These are phyloP conservation scores for Astreopora myriophthalma DNA, from an alignment of 64 coral and sea anemone genomes.

Conservation along the genomic window DNA sequence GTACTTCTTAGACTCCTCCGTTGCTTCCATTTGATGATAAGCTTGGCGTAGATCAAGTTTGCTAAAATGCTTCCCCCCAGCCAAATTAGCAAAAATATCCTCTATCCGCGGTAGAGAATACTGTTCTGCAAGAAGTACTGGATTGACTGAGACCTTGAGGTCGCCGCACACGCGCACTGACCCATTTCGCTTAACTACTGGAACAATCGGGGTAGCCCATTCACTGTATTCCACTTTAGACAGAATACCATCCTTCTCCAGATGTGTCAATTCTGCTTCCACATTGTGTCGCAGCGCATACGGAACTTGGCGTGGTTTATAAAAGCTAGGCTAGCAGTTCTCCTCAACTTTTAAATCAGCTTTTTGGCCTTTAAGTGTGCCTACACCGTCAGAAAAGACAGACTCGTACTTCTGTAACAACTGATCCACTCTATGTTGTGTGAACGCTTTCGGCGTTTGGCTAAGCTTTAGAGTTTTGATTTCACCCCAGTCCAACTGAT, in stretches of 20 bases:
- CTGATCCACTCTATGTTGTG: conserved; percentile 17
- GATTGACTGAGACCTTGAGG: conserved; percentile 61
- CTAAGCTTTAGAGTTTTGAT: conserved; percentile 42
- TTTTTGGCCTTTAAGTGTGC: conserved; percentile 62
- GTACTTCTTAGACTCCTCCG: conserved; percentile 29
- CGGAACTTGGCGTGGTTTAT: conserved; percentile 31
- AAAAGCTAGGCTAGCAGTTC: conserved; percentile 49
- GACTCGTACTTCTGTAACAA: conserved; percentile 31
- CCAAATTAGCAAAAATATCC: conserved; percentile 39
- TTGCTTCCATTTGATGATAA: conserved; percentile 46
- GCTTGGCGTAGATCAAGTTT: conserved; percentile 42
- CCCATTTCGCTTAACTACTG: conserved; percentile 40
- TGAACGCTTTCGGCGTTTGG: background rate
- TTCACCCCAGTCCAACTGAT: conserved; percentile 67
- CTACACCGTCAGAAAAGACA: conserved; percentile 60
- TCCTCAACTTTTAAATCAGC: conserved; percentile 59
- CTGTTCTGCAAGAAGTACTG: conserved; percentile 41
- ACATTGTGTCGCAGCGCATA: conserved; percentile 61
- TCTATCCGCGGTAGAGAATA: conserved; percentile 15
- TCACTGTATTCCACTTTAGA: conserved; percentile 51
- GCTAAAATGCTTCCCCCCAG: conserved; percentile 32
- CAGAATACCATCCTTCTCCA: conserved; percentile 62
- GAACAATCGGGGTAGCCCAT: conserved; percentile 62
- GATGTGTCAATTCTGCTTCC: conserved; percentile 48
- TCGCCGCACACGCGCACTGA: conserved; percentile 52